Evolutionary conservation across 2,113 vertebrate genomes (phyloP), one percentile per base, ranked within the genome.

Genomic region (Mirza zaza): DNA sequence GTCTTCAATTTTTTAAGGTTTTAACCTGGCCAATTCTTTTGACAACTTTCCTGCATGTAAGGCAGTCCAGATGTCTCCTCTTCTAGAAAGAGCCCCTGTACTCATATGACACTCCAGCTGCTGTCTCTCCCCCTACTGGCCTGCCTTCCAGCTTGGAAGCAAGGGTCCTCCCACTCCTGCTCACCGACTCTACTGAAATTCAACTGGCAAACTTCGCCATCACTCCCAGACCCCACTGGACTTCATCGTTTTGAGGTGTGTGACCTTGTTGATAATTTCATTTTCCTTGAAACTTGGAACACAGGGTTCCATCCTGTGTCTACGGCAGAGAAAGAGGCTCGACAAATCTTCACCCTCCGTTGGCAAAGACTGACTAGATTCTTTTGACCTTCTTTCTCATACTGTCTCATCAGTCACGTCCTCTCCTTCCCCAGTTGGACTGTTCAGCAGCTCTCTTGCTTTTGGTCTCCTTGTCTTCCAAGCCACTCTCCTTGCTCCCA

Each of bases 41-140:
- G 55, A 61, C 36, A 86, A 65, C 87, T 95, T 91, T 93, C 55
- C 55, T 94, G 39, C 55, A 75, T 80, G 20, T 83, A 45, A 89
- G 71, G 82, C 65, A 84, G 75, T 80, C 76, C 91, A 48, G 73
- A 52, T 34, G 45, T 84, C 67, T 91, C 34, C 27, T 90, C 65
- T 67, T 68, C 59, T 27, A 85, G 89, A 45, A 81, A 65, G 52
- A 86, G 63, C 11, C 13, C 14, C 32, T n/a, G 8, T 2, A 15
- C 45, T 7, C 83, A 6, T 9, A 52, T 34, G 23, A 39, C 14
- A 27, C 36, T 63, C 11, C 7, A 77, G 39, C 63, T 36, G 20
- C 55, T 75, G 48, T 23, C 20, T 73, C 81, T 55, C 48, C 32
- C 25, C 20, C 20, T n/a, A 7, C 65, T 42, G 48, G 12, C 14